A percentile compares a stretch with the other conserved stretches of the same genome.
These are phyloP conservation scores for Drosophila infuscata DNA, from an alignment of 2,888 invertebrate genomes.

Conservation along the genomic window DNA sequence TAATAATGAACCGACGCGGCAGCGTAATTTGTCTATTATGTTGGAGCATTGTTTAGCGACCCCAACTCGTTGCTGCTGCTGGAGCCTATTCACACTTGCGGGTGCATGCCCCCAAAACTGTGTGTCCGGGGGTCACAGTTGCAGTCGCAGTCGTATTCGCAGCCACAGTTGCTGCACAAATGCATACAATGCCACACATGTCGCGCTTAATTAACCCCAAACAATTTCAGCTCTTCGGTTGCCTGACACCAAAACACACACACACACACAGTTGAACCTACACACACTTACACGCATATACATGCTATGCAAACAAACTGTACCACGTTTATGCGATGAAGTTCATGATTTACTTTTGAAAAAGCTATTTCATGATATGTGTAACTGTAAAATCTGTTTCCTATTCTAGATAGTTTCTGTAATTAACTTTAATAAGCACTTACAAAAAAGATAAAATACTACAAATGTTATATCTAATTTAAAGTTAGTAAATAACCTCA, in stretches of 20 bases:
- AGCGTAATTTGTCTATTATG: constrained; percentile 73
- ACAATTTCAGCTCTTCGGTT: constrained; percentile 67
- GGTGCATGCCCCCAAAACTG: constrained; percentile 38
- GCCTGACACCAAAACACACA: constrained; percentile 28
- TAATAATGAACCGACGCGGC: constrained; percentile 67
- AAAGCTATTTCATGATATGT: neutral
- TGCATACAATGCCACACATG: constrained; percentile 75
- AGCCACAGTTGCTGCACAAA: constrained; percentile 54
- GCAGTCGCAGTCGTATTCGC: constrained; percentile 15
- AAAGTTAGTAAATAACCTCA: neutral
- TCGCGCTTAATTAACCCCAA: constrained; percentile 82
- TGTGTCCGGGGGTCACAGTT: neutral
- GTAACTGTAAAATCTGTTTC: neutral
- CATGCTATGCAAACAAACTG: neutral
- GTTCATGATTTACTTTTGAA: neutral
- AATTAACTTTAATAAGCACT: no score
- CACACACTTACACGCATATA: constrained; percentile 21
- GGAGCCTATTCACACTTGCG: constrained; percentile 69
- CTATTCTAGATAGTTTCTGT: neutral
- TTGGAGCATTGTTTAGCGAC: constrained; percentile 71
- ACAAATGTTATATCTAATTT: neutral
- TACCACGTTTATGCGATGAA: constrained; percentile 19
- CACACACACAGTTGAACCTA: constrained; percentile 22
- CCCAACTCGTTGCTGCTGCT: constrained; percentile 10
- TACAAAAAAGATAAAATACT: no score